Percentiles rank a stretch among this genome's conserved stretches.
Conservation (phyloP, 2,797 vertebrate species). For the Mus spretus region DNA sequence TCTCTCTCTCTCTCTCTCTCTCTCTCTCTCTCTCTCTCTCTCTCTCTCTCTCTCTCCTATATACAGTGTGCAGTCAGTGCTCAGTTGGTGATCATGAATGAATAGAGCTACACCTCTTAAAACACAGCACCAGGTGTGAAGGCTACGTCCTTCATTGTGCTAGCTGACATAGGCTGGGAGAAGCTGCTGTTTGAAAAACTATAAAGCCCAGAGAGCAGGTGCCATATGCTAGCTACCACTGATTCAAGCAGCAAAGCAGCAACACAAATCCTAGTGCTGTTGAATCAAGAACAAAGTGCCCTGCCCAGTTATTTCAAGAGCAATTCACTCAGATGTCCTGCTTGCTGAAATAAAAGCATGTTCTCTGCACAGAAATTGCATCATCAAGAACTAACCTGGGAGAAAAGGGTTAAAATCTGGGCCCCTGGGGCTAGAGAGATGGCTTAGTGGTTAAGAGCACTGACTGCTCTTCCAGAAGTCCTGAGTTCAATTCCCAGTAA, state of each 20-base stretch:
- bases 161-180: neutral
- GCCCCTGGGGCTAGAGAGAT: too few species aligned
- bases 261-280: neutral
- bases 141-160: too few species aligned
- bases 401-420: neutral
- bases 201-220: neutral
- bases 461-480: neutral
- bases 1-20: neutral
- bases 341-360: neutral
- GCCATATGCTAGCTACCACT: accelerated
- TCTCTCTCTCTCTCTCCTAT: neutral
- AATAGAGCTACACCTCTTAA: neutral
- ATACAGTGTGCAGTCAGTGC: too few species aligned
- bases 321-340: neutral
- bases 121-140: too few species aligned
- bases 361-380: neutral
- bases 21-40: too few species aligned
- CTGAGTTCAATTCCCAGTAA: neutral
- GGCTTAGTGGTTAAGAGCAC: neutral
- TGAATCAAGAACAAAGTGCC: too few species aligned
- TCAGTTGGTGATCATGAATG: neutral
- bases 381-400: neutral
- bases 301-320: neutral
- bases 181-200: neutral
- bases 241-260: neutral